Evolutionary conservation across 2,797 vertebrate species (phyloP).

Genomic region (Gila robusta): DNA sequence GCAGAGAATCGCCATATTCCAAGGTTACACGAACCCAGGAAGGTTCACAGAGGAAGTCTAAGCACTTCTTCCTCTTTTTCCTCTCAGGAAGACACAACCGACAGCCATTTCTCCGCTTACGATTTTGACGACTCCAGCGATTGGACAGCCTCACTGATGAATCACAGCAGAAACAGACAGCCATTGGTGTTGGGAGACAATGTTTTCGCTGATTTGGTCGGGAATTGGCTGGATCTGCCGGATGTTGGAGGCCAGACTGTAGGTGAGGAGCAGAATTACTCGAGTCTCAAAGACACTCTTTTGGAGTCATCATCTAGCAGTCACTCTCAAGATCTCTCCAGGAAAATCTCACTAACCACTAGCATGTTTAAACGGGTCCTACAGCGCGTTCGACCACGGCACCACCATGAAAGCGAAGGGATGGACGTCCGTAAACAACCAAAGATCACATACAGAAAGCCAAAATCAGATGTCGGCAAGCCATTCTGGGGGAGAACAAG

Average conservation of each 20-base stretch:
- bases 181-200: constrained; percentile 94
- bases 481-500: constrained; percentile 69
- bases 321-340: constrained; percentile 80
- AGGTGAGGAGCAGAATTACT: constrained; percentile 28
- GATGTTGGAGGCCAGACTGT: constrained; percentile 73
- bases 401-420: constrained; percentile 69
- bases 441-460: constrained; percentile 69
- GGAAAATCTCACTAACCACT: constrained; percentile 81
- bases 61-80: constrained; percentile 59
- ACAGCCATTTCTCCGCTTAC: constrained; percentile 86
- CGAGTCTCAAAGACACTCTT: constrained; percentile 45
- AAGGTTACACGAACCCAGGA: constrained; percentile 25
- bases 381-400: constrained; percentile 82
- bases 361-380: constrained; percentile 87
- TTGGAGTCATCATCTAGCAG: constrained; percentile 58
- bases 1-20: constrained; percentile 30
- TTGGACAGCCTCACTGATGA: constrained; percentile 92
- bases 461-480: constrained; percentile 80
- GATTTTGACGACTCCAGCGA: constrained; percentile 84
- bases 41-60: constrained; percentile 53
- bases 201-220: constrained; percentile 93
- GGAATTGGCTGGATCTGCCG: constrained; percentile 96
- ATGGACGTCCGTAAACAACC: constrained; percentile 75
- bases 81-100: constrained; percentile 73
- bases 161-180: constrained; percentile 90